Base-by-base conservation (phyloP, 2,113 vertebrate species). In the Microtus montanus region DNA sequence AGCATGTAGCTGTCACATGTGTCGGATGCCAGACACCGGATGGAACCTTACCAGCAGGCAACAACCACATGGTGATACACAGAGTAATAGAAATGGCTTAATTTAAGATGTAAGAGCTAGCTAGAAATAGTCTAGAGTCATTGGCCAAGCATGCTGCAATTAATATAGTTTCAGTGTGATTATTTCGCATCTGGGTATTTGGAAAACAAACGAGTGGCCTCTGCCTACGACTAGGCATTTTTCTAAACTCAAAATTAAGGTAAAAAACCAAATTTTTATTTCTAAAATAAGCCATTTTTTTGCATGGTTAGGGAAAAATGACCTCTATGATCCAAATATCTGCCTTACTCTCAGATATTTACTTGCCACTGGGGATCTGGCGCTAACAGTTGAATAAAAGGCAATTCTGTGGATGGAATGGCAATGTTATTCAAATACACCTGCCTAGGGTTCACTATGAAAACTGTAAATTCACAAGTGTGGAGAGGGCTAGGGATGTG, bases 261-360 rank as follows among this genome's bases (percentile, higher is more conserved):
- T 41, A 33, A 8, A 41, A 94, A 84, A 79, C 33, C 5, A 63
- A 54, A 9, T 41, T 93, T 66, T 79, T 44, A 58, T 35, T 54
- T 93, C 92, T 90, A 6, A 87, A 66, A 20, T 73, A 1, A 80
- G 24, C 2, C n/a, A 13, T 52, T 52, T 33, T 94, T 94, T 73
- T 54, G 12, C 9, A 52, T 71, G 30, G 58, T 11, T 52, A 38
- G 13, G 13, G 10, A 85, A 92, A 52, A 68, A 13, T 52, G 66
- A 47, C 58, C 58, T 12, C 6, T 38, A 15, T 3, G 84, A 30
- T 9, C 6, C 28, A 89, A 54, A 77, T 33, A 79, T 83, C 38
- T 9, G 6, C 2, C 30, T 73, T 80, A 24, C 11, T 91, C 20
- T 94, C 52, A 64, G 71, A 79, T 61, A 63, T 79, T 89, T 38